Evolutionary conservation across 2,113 vertebrate species (phyloP).

Genomic region (human): GRCh38 chr11:113211501-113212000

Average conservation of each 20-base stretch:
- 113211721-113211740: background rate
- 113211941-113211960: background rate
- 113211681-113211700: background rate
- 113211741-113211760: background rate
- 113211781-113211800: background rate
- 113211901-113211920: too few species aligned
- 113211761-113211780: background rate
- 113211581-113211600: background rate
- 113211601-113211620: background rate
- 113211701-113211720: background rate
- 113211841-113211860: background rate
- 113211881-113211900: background rate
- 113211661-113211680: background rate
- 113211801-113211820: background rate
- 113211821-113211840: background rate
- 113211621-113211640: background rate
- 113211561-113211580: background rate
- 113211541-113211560: background rate
- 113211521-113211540: slow-evolving; percentile 18
- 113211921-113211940: background rate
- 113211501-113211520: slow-evolving; percentile 6
- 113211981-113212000: background rate
- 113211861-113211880: background rate
- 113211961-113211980: background rate
- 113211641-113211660: background rate